phyloP scores from a whole-genome alignment of 2,113 vertebrate species.

The Semnopithecus entellus region DNA sequence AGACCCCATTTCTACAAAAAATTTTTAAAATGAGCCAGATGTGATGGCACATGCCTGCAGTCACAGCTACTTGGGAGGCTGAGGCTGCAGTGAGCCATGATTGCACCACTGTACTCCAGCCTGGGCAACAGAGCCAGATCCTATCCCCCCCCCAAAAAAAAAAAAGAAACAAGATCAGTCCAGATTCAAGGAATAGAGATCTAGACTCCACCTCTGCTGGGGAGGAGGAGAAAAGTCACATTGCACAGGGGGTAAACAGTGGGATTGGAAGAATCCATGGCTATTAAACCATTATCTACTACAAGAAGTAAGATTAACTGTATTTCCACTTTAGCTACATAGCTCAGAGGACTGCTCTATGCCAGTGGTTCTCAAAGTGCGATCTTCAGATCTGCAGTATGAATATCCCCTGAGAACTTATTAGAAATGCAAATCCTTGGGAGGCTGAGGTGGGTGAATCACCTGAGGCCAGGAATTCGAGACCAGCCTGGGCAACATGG shows the following conservation, averaged over 20 bases:
- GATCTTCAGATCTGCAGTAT: background rate
- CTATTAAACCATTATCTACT: background rate
- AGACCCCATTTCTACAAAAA: too few species aligned
- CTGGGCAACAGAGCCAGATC: too few species aligned
- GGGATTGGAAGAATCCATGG: background rate
- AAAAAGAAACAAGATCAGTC: background rate
- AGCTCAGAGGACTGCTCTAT: background rate
- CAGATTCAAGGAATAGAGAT: background rate
- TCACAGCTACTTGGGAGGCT: too few species aligned
- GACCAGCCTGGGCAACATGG: too few species aligned
- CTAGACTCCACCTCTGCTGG: background rate
- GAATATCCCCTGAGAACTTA: background rate
- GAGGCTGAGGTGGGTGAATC: too few species aligned
- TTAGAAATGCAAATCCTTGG: background rate
- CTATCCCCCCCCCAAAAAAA: too few species aligned
- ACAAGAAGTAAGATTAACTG: background rate
- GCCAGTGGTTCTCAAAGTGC: background rate
- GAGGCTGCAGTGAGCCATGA: too few species aligned
- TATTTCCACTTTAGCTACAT: background rate
- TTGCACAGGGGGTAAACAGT: too few species aligned
- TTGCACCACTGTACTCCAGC: too few species aligned
- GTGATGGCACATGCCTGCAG: too few species aligned
- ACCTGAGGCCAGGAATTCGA: too few species aligned
- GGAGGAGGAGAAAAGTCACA: background rate
- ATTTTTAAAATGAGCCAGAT: too few species aligned